Evolutionary conservation across 1,140 invertebrate species (phyloP).

Genomic region (Drosophila aff.): DNA sequence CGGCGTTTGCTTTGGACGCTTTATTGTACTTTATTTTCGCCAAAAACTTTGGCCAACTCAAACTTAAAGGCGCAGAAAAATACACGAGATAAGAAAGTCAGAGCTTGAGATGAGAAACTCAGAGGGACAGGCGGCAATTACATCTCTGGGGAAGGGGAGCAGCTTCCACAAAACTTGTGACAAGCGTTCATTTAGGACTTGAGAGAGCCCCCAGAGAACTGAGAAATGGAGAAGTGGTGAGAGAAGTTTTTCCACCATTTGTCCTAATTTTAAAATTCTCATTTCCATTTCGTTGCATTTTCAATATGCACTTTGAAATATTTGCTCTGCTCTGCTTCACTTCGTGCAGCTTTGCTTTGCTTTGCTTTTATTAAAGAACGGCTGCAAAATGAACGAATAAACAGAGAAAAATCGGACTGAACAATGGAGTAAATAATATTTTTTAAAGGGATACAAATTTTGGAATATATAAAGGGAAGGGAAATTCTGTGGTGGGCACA

Average conservation of each 20-base stretch:
- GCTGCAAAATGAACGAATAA: constrained; percentile 12
- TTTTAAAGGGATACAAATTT: neutral
- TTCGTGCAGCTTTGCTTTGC: constrained; percentile 21
- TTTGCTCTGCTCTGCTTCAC: constrained; percentile 30
- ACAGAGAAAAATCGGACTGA: neutral
- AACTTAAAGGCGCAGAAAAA: constrained; percentile 32
- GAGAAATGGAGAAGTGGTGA: neutral
- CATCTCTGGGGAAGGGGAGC: constrained; percentile 1
- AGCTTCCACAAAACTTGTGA: constrained; percentile 9
- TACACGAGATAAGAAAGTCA: constrained; percentile 1
- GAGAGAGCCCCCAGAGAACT: neutral
- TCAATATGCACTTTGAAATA: constrained; percentile 39
- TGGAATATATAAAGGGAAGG: too few species aligned
- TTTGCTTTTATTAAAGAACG: constrained; percentile 8
- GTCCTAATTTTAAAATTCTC: constrained; percentile 34
- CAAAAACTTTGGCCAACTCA: constrained; percentile 19
- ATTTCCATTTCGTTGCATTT: constrained; percentile 58
- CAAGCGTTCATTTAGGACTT: constrained; percentile 10
- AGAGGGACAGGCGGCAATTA: constrained; percentile 15
- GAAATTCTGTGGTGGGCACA: too few species aligned
- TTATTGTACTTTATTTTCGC: constrained; percentile 54
- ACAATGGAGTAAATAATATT: neutral
- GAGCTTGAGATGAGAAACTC: constrained; percentile 22
- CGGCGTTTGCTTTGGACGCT: constrained; percentile 22
- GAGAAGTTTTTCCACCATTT: constrained; percentile 17